phyloP scores from a whole-genome alignment of 2,888 invertebrate genomes.

The Brachyptera putata region DNA sequence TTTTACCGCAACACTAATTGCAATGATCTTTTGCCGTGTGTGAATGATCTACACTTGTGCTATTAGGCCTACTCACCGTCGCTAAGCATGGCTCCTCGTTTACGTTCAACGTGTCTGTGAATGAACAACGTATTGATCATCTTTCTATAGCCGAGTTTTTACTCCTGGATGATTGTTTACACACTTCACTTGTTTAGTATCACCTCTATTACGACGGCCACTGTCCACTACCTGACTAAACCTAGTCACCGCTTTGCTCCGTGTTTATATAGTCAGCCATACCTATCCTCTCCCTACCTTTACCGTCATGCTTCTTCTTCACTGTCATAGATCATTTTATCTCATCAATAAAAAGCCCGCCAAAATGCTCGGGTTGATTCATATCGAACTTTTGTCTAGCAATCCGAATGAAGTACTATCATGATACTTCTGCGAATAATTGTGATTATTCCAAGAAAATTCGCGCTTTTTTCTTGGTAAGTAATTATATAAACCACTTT shows the following conservation, averaged over 20 bases:
- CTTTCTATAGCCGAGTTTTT: background rate
- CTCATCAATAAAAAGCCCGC: background rate
- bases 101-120: background rate
- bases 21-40: background rate
- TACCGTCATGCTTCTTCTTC: too few species aligned
- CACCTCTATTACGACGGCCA: background rate
- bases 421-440: too few species aligned
- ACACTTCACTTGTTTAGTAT: background rate
- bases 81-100: too few species aligned
- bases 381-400: too few species aligned
- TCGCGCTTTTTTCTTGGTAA: too few species aligned
- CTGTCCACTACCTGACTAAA: constrained; percentile 21
- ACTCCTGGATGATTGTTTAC: background rate
- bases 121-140: background rate
- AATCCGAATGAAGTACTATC: too few species aligned
- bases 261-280: constrained; percentile 6
- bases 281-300: constrained; percentile 1
- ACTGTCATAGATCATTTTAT: constrained; percentile 10
- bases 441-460: too few species aligned
- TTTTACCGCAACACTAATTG: too few species aligned
- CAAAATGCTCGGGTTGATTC: too few species aligned
- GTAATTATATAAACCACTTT: too few species aligned
- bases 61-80: background rate
- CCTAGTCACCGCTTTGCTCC: background rate
- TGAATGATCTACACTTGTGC: background rate